These are phyloP conservation scores for Stylophora pistillata DNA, from an alignment of 64 coral and sea anemone species.

Conservation along the genomic window DNA sequence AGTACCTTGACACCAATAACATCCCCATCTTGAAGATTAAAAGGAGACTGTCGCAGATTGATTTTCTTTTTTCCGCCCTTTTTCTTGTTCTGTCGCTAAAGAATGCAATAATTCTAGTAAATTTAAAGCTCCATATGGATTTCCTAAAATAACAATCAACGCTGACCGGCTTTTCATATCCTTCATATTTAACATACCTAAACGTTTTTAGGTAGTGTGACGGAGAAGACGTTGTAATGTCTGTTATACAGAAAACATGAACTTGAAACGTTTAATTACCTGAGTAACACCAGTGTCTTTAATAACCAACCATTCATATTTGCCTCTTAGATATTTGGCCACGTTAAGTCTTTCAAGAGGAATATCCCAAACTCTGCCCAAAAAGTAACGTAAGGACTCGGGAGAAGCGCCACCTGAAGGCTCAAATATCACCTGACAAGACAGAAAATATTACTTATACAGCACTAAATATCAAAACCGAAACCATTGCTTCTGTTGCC, in stretches of 20 bases:
- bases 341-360: conserved; percentile 38
- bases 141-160: too few relatives aligned
- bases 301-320: conserved; percentile 75
- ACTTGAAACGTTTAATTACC: neutral
- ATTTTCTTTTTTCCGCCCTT: conserved; percentile 62
- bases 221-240: too few relatives aligned
- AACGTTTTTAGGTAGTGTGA: too few relatives aligned
- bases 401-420: conserved; percentile 64
- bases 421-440: conserved; percentile 69
- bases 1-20: conserved; percentile 78
- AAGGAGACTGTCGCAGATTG: conserved; percentile 78
- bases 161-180: too few relatives aligned
- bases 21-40: conserved; percentile 87
- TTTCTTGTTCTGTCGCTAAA: conserved; percentile 25
- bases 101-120: neutral
- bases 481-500: too few relatives aligned
- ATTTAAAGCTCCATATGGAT: neutral
- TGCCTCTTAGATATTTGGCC: conserved; percentile 78
- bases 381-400: conserved; percentile 47
- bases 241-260: too few relatives aligned
- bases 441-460: neutral
- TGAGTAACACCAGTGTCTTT: neutral
- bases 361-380: conserved; percentile 40
- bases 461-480: too few relatives aligned
- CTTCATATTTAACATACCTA: too few relatives aligned